Base-by-base conservation (phyloP, 2,888 invertebrate species). In the Microctonus aethiopoides region DNA sequence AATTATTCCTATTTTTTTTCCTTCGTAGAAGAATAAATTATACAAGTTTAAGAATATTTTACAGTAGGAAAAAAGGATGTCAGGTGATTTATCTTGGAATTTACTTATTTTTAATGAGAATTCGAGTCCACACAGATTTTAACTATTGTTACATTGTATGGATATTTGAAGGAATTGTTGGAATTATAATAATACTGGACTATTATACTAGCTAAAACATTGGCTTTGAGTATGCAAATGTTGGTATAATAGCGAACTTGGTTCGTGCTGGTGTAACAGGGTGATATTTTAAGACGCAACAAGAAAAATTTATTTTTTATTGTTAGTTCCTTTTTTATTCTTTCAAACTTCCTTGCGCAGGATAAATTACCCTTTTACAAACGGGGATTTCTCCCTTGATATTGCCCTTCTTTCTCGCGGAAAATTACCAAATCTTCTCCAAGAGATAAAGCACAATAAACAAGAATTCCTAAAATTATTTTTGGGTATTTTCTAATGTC, bases 21-120 rank as follows among this genome's bases (percentile, higher is more conserved):
- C 9, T 20, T 7, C n/a, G 46, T 6, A 16, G 16, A 62, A 24
- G 46, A 62, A 62, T 62, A 62, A 62, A 62, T 62, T 62, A 11
- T 24, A 2, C n/a, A 2, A 62, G 41, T 39, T 62, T 62, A 29
- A 20, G 26, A 62, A 62, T 34, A 62, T 62, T 62, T 41, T 16
- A 9, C 20, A 6, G 2, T 16, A 16, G 16, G n/a, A 4, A 16
- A 24, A 24, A 41, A 16, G 11, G 6, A n/a, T 62, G 62, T 46
- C 62, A 62, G 29, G 9, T 62, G 46, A 62, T 62, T 62, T 62
- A 46, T 62, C 5, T 26, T 46, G 26, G 11, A 13, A 39, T 41
- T 41, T 62, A 9, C 2, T 57, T 24, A 13, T 62, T 62, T 26
- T 41, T 62, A 39, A 46, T 26, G 46, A 46, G 16, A 46, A 46